phyloP scores from a whole-genome alignment of 2,888 invertebrate species.

The Hybos culiciformis region DNA sequence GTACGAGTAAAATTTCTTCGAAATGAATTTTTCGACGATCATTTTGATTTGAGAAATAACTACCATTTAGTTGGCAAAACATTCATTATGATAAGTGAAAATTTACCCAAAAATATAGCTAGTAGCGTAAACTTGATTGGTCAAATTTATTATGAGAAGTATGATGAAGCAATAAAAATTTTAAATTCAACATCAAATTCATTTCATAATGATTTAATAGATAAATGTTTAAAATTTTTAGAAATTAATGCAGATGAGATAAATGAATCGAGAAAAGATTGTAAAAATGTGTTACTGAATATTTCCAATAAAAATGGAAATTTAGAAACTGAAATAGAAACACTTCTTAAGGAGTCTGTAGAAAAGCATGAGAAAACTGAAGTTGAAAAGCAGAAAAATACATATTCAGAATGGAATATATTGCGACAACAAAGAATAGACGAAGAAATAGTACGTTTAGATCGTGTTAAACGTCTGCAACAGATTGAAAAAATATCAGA shows the following conservation, averaged over 20 bases:
- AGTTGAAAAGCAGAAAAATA: slow-evolving; percentile 33
- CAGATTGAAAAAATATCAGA: slow-evolving; percentile 42
- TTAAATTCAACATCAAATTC: slow-evolving; percentile 18
- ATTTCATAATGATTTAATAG: slow-evolving; percentile 21
- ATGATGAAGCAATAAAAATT: slow-evolving; percentile 37
- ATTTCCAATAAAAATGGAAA: slow-evolving; percentile 29
- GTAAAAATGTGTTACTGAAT: slow-evolving; percentile 29
- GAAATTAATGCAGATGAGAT: slow-evolving; percentile 13
- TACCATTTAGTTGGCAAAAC: slow-evolving; percentile 70
- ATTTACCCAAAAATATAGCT: slow-evolving; percentile 35
- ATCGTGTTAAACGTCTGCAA: slow-evolving; percentile 35
- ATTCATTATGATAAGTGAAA: slow-evolving; percentile 44
- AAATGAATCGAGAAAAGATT: slow-evolving; percentile 19
- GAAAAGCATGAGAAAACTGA: slow-evolving; percentile 26
- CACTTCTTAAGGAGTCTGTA: slow-evolving; percentile 27
- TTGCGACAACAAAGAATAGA: slow-evolving; percentile 43
- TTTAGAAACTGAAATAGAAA: slow-evolving; percentile 19
- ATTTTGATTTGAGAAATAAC: slow-evolving; percentile 69
- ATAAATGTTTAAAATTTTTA: slow-evolving; percentile 19
- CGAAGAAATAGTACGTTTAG: slow-evolving; percentile 42
- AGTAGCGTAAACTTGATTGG: slow-evolving; percentile 51
- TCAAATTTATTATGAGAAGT: slow-evolving; percentile 51
- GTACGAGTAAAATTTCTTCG: slow-evolving; percentile 65
- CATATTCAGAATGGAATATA: slow-evolving; percentile 46
- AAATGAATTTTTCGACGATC: slow-evolving; percentile 76